These are phyloP conservation scores for Gerris lacustris DNA, from an alignment of 2,888 invertebrate species.

Conservation along the genomic window DNA sequence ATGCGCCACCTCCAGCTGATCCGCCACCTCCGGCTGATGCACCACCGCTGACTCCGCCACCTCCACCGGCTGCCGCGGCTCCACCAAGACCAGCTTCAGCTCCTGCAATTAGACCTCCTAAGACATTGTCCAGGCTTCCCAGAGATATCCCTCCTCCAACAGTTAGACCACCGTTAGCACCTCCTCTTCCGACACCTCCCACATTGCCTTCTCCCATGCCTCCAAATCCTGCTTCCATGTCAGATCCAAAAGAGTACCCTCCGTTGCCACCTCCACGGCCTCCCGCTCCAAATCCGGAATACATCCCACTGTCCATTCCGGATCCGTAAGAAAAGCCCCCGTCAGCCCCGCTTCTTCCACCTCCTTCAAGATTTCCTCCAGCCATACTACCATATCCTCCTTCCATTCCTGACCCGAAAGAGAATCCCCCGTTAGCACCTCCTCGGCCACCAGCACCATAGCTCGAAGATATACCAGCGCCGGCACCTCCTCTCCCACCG, in stretches of 20 bases:
- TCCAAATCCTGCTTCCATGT: neutral
- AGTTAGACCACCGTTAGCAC: neutral
- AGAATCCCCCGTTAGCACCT: neutral
- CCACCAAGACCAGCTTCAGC: neutral
- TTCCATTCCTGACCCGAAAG: neutral
- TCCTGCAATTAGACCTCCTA: neutral
- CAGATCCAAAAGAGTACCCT: neutral
- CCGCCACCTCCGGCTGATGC: neutral
- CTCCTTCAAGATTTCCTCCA: neutral
- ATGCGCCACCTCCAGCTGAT: neutral
- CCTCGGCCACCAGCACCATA: neutral
- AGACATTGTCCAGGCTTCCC: neutral
- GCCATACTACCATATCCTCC: neutral
- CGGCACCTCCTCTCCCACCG: neutral
- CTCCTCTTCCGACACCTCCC: neutral
- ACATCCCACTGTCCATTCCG: neutral
- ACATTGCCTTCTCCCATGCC: neutral
- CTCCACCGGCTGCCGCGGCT: neutral
- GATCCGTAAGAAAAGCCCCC: neutral
- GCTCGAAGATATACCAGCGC: neutral
- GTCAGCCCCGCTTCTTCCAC: neutral
- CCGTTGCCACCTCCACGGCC: neutral
- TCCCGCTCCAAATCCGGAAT: neutral
- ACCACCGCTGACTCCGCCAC: neutral
- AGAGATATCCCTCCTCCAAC: neutral